A percentile compares a stretch with the other conserved stretches of the same genome.
These are phyloP conservation scores for Dendroctonus ponderosae DNA, from an alignment of 1,140 invertebrate genomes.

Conservation along the genomic window DNA sequence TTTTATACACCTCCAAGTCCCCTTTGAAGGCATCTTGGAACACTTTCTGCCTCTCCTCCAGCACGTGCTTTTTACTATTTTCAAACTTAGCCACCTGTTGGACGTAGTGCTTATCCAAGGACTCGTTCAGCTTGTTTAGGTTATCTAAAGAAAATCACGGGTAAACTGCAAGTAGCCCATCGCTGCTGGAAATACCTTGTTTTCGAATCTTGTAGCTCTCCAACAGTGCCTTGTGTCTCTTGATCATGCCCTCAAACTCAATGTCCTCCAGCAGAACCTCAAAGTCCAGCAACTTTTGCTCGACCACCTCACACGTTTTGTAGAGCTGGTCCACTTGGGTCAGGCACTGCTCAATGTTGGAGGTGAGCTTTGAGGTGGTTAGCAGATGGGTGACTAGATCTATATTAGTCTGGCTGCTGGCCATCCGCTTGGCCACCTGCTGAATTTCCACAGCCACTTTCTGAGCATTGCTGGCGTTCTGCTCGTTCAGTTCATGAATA, in stretches of 20 bases:
- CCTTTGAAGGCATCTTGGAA: conserved; percentile 69
- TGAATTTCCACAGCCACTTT: conserved; percentile 59
- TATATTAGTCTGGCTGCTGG: conserved; percentile 57
- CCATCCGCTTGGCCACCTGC: conserved; percentile 56
- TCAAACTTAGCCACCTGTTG: conserved; percentile 59
- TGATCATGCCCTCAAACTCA: conserved; percentile 61
- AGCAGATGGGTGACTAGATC: conserved; percentile 56
- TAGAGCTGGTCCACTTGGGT: conserved; percentile 61
- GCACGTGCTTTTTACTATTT: conserved; percentile 54
- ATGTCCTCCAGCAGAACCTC: conserved; percentile 66
- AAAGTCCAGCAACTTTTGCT: conserved; percentile 59
- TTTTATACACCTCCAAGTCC: conserved; percentile 64
- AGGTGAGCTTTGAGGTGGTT: conserved; percentile 58
- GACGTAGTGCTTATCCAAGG: conserved; percentile 53
- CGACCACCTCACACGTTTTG: conserved; percentile 63
- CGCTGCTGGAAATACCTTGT: conserved; percentile 53
- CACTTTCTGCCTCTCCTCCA: conserved; percentile 65
- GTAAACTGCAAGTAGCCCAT: conserved; percentile 8
- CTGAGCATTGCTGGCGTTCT: conserved; percentile 61
- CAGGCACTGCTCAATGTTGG: conserved; percentile 59
- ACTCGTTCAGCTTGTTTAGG: conserved; percentile 26
- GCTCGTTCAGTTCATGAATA: conserved; percentile 61
- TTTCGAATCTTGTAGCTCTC: conserved; percentile 65
- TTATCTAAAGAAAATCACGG: conserved; percentile 25
- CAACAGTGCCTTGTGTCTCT: conserved; percentile 64